phyloP scores from a whole-genome alignment of 2,888 invertebrate species.

The Xestoiulus laeticollis region DNA sequence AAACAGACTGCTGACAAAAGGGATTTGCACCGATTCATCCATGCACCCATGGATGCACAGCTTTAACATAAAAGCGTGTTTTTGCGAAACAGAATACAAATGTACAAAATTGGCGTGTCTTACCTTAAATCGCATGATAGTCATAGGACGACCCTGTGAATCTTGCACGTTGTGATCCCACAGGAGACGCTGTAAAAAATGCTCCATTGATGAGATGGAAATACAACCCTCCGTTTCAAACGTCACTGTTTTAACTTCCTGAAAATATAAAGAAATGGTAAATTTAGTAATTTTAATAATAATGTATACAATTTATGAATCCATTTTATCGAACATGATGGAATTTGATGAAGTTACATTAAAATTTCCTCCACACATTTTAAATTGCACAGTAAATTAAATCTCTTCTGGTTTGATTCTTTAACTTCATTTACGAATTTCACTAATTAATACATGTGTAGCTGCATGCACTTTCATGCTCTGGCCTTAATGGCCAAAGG shows the following conservation, averaged over 20 bases:
- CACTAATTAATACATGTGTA: too few species aligned
- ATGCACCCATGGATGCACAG: not conserved
- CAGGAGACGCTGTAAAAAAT: conserved; percentile 44
- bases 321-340: too few species aligned
- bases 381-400: too few species aligned
- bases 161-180: conserved; percentile 51
- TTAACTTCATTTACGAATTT: too few species aligned
- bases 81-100: not conserved
- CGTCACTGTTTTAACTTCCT: conserved; percentile 47
- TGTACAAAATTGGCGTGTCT: not conserved
- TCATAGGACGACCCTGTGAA: conserved; percentile 39
- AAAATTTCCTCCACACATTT: too few species aligned
- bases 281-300: not conserved
- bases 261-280: not conserved
- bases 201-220: conserved; percentile 41
- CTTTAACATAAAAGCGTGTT: not conserved
- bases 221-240: conserved; percentile 44
- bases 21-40: not conserved
- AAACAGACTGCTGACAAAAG: not conserved
- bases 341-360: too few species aligned
- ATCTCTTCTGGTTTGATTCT: too few species aligned
- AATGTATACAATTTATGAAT: too few species aligned
- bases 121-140: conserved; percentile 52
- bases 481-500: not conserved
- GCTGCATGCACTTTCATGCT: too few species aligned